These are phyloP conservation scores for Marisa cornuarietis DNA, from an alignment of 1,140 invertebrate species.

Conservation along the genomic window DNA sequence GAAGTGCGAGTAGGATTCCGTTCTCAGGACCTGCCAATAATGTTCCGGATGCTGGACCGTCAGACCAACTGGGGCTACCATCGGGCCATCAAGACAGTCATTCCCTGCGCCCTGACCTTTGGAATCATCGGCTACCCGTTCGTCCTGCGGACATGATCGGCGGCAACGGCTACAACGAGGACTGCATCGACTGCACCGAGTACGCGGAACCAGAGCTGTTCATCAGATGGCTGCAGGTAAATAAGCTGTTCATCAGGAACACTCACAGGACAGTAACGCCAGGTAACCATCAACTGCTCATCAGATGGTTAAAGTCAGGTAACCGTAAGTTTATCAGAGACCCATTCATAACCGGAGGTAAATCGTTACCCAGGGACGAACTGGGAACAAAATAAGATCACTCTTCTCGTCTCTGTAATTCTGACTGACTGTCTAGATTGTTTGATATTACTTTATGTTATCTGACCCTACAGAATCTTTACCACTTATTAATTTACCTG, in stretches of 20 bases:
- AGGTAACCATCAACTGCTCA: too few relatives aligned
- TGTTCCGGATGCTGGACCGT: constrained; percentile 88
- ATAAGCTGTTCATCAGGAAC: constrained; percentile 57
- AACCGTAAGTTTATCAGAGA: too few relatives aligned
- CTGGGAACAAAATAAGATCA: too few relatives aligned
- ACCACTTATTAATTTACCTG: too few relatives aligned
- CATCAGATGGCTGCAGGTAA: constrained; percentile 86
- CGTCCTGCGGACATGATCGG: constrained; percentile 91
- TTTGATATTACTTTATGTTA: too few relatives aligned
- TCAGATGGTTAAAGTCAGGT: too few relatives aligned
- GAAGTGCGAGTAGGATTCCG: constrained; percentile 79
- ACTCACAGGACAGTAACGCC: too few relatives aligned
- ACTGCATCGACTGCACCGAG: constrained; percentile 33
- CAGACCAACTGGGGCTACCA: constrained; percentile 80
- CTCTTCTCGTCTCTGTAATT: too few relatives aligned
- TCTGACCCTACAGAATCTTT: too few relatives aligned
- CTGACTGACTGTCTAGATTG: too few relatives aligned
- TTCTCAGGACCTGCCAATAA: constrained; percentile 80
- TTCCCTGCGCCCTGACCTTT: constrained; percentile 83
- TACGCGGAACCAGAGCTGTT: constrained; percentile 81
- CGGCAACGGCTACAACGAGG: constrained; percentile 76
- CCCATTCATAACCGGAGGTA: too few relatives aligned
- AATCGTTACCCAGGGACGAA: too few relatives aligned
- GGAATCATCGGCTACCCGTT: constrained; percentile 85
- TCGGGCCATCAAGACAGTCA: constrained; percentile 83